phyloP scores from a whole-genome alignment of 2,113 vertebrate genomes.

The Paedocypris sp. region DNA sequence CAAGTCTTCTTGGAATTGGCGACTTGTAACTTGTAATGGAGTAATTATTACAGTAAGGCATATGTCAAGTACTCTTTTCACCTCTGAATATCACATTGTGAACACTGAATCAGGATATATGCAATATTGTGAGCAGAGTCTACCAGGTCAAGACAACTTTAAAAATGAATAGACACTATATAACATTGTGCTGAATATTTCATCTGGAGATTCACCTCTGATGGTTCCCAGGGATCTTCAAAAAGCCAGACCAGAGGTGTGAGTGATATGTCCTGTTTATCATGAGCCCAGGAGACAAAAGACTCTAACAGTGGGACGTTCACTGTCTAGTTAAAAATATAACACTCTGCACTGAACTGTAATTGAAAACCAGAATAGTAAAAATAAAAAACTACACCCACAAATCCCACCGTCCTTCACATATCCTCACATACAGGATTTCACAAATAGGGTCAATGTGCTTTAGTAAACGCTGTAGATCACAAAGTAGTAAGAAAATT shows the following conservation, averaged over 20 bases:
- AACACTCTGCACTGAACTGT: not conserved
- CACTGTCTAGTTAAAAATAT: not conserved
- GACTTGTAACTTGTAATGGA: too few relatives aligned
- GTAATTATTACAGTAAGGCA: too few relatives aligned
- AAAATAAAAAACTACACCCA: not conserved
- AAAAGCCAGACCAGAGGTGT: not conserved
- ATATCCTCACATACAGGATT: not conserved
- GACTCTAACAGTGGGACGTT: not conserved
- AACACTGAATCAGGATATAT: too few relatives aligned
- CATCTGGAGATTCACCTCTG: slow-evolving; percentile 4
- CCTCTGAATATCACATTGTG: too few relatives aligned
- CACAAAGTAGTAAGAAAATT: too few relatives aligned
- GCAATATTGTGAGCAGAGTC: too few relatives aligned
- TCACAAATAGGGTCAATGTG: not conserved
- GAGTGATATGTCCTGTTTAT: slow-evolving; percentile 3
- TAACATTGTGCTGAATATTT: too few relatives aligned
- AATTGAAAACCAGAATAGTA: not conserved
- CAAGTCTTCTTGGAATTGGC: too few relatives aligned
- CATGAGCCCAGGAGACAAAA: not conserved
- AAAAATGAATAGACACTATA: too few relatives aligned
- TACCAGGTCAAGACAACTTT: too few relatives aligned
- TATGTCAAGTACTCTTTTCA: too few relatives aligned
- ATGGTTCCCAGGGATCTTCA: slow-evolving; percentile 12
- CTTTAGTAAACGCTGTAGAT: too few relatives aligned
- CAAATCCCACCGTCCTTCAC: not conserved